A percentile compares a stretch with the other conserved stretches of the same genome.
Evolutionary conservation across 2,113 vertebrate species (phyloP).

Genomic region (Trichechus manatus): DNA sequence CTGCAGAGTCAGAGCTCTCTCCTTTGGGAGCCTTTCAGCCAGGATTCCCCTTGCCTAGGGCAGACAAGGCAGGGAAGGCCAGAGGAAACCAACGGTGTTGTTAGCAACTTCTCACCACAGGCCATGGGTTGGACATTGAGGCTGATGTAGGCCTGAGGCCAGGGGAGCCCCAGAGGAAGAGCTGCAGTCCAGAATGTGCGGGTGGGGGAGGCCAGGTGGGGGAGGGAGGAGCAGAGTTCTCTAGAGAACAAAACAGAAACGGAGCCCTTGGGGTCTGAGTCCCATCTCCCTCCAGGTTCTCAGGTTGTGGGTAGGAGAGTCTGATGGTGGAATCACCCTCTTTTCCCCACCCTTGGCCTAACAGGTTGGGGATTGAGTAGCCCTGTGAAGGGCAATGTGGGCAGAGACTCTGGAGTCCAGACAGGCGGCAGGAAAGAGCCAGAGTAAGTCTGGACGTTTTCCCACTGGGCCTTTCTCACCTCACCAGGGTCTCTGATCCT

Average conservation of each 20-base stretch:
- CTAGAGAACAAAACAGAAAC: background rate
- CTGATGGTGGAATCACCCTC: background rate
- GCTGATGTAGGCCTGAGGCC: background rate
- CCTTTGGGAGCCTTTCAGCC: background rate
- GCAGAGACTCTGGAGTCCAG: background rate
- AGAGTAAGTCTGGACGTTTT: background rate
- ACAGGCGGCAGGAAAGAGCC: background rate
- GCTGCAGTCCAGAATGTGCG: background rate
- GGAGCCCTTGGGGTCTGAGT: background rate
- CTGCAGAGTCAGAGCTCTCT: background rate
- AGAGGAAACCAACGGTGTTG: background rate
- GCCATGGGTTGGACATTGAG: background rate
- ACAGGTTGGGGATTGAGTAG: background rate
- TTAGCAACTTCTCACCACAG: background rate
- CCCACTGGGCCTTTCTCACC: background rate
- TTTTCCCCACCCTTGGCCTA: background rate
- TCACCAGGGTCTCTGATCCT: background rate
- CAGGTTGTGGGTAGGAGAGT: background rate
- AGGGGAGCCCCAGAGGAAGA: background rate
- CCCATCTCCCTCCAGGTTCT: background rate
- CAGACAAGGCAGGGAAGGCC: background rate
- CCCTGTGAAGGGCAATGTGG: background rate
- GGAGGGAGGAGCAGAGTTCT: background rate
- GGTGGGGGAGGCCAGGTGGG: no score
- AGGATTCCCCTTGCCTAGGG: background rate